Conservation (phyloP, 1,140 invertebrate genomes). For the Rhopalosiphum maidis region DNA sequence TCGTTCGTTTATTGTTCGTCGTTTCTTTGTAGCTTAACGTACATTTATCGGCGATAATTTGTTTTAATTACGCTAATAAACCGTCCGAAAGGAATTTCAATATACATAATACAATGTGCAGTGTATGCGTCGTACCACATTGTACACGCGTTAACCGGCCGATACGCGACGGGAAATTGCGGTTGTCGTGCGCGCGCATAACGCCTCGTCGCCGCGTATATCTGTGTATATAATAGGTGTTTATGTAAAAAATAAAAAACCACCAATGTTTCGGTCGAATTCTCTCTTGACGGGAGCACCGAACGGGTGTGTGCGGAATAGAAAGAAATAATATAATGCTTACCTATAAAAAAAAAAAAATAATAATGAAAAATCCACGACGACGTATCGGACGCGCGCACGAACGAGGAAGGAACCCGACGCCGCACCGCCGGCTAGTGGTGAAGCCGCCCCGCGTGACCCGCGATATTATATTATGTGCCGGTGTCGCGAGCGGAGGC, state of each 20-base stretch:
- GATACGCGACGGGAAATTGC: not conserved
- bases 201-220: not conserved
- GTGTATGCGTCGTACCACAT: not conserved
- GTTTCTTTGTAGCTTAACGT: not conserved
- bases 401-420: slow-evolving; percentile 28
- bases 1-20: slow-evolving; percentile 4
- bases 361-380: too few species aligned
- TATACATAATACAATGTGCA: not conserved
- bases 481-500: slow-evolving; percentile 10
- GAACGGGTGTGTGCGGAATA: too few species aligned
- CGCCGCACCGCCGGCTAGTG: not conserved
- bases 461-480: not conserved
- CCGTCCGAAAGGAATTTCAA: not conserved
- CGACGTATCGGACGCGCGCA: not conserved
- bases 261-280: slow-evolving; percentile 25
- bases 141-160: not conserved
- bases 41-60: not conserved
- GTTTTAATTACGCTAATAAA: not conserved
- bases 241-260: not conserved
- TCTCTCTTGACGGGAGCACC: not conserved
- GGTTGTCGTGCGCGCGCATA: not conserved
- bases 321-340: not conserved
- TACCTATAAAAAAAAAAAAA: not conserved
- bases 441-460: not conserved
- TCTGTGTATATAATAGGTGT: not conserved